Evolutionary conservation across 2,113 vertebrate species (phyloP).

Genomic region (Malaclemys terrapin): DNA sequence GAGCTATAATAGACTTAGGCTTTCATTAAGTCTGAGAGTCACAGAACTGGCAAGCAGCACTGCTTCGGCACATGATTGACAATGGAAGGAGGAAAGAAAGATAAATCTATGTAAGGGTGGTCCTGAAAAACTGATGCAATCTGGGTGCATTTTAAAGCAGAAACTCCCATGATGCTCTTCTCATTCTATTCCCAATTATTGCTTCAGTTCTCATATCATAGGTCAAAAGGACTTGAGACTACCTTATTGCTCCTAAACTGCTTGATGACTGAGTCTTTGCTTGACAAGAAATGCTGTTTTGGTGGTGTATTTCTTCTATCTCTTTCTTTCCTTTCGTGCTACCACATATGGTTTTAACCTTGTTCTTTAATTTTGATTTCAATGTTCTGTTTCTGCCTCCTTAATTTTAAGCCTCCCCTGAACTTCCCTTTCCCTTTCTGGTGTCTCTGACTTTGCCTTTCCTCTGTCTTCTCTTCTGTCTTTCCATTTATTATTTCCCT

Average conservation of each 20-base stretch:
- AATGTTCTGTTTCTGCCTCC: not conserved
- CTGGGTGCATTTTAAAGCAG: slow-evolving; percentile 19
- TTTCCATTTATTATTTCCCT: not conserved
- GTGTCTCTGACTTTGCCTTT: not conserved
- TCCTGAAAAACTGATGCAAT: slow-evolving; percentile 35
- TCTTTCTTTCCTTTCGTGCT: not conserved
- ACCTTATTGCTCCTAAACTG: slow-evolving; percentile 3
- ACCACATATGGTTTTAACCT: not conserved
- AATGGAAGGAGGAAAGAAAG: slow-evolving; percentile 40
- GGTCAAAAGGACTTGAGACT: slow-evolving; percentile 29
- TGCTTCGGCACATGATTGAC: slow-evolving; percentile 35
- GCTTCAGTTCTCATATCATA: not conserved
- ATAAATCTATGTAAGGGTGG: slow-evolving; percentile 8
- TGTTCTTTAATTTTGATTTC: not conserved
- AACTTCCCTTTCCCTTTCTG: not conserved
- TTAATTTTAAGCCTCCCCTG: not conserved
- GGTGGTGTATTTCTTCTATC: not conserved
- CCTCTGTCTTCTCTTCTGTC: not conserved
- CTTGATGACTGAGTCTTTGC: not conserved
- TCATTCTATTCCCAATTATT: not conserved
- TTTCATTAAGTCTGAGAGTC: slow-evolving; percentile 3
- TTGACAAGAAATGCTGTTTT: not conserved
- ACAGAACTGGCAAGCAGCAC: slow-evolving; percentile 26
- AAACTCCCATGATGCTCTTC: not conserved
- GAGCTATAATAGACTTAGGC: not conserved